Evolutionary conservation across 2,113 vertebrate genomes (phyloP), one percentile per base, ranked within the genome.

Genomic region (Vombatus ursinus): DNA sequence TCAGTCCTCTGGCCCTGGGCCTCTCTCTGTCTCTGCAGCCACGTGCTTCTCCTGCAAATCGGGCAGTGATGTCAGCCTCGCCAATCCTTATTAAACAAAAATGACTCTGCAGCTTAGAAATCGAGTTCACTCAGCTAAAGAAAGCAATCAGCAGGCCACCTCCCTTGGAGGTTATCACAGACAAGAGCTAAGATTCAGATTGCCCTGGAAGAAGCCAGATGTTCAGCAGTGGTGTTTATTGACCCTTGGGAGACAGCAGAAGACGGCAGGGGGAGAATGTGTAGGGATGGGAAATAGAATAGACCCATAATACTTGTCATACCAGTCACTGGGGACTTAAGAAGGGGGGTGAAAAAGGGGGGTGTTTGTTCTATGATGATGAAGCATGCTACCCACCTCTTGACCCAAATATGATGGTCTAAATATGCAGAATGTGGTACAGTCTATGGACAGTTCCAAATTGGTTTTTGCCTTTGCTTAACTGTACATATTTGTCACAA

Each of bases 211-310:
- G 91, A 90, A 95, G 57, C 31, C 49, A 49, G 26, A 50, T 6
- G 23, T 50, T 2, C 1, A 4, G 52, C 19, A 52, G 47, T 37
- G 25, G 90, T 16, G 89, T 44, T 84, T 84, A 44, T 44, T 84
- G 68, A 84, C 19, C n/a, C 68, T 84, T 84, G 68, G 68, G 19
- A 84, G 68, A 84, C 90, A 37, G 5, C 0, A 0, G 22, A 3
- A 50, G 49, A 16, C 23, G n/a, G 0, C 52, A 0, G 7, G 14
- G 3, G 2, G 3, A 47, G 8, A 0, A 0, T 2, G 1, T 50
- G 37, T 0, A 25, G 51, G 47, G 54, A 50, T 28, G 37, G 51
- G 53, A 95, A 77, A 8, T 0, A 92, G 89, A 77, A 8, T 0
- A 92, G 89, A 1, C 16, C 16, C n/a, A 8, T 84, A 44, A 16